Evolutionary conservation across 1,140 invertebrate genomes (phyloP).

Genomic region (Eumaeus atala): DNA sequence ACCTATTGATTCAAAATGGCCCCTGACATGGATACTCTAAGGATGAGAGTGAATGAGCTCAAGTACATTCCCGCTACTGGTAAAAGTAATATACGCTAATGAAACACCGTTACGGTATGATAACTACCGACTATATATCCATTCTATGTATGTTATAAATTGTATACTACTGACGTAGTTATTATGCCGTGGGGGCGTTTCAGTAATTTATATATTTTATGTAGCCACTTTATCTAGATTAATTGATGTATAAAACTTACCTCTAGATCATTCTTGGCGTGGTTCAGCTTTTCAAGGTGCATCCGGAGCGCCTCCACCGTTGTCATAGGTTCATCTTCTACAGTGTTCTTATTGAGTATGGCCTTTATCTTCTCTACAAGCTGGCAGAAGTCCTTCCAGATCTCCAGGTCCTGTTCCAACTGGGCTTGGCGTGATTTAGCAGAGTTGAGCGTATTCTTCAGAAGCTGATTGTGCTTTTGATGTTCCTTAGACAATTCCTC

Average conservation of each 20-base stretch:
- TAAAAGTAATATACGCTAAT: too few species aligned
- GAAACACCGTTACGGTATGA: too few species aligned
- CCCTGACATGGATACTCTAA: too few species aligned
- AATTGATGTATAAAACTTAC: conserved; percentile 68
- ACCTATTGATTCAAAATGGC: too few species aligned
- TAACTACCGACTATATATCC: too few species aligned
- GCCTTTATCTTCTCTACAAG: conserved; percentile 83
- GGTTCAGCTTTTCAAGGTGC: conserved; percentile 86
- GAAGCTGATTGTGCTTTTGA: conserved; percentile 82
- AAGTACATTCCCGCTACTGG: too few species aligned
- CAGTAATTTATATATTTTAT: too few species aligned
- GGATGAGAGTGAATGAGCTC: too few species aligned
- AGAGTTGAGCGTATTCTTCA: conserved; percentile 88
- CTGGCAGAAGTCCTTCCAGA: conserved; percentile 87
- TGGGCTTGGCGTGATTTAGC: conserved; percentile 84
- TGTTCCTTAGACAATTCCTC: conserved; percentile 87
- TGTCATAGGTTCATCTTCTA: conserved; percentile 83
- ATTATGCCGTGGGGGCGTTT: too few species aligned
- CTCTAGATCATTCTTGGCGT: conserved; percentile 85
- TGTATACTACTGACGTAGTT: too few species aligned
- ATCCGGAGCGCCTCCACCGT: conserved; percentile 85
- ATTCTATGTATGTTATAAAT: too few species aligned
- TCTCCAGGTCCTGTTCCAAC: conserved; percentile 84
- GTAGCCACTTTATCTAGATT: too few species aligned
- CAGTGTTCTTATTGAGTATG: conserved; percentile 82